Evolutionary conservation across 2,888 invertebrate species (phyloP).

Genomic region (Chydorus sphaericus): DNA sequence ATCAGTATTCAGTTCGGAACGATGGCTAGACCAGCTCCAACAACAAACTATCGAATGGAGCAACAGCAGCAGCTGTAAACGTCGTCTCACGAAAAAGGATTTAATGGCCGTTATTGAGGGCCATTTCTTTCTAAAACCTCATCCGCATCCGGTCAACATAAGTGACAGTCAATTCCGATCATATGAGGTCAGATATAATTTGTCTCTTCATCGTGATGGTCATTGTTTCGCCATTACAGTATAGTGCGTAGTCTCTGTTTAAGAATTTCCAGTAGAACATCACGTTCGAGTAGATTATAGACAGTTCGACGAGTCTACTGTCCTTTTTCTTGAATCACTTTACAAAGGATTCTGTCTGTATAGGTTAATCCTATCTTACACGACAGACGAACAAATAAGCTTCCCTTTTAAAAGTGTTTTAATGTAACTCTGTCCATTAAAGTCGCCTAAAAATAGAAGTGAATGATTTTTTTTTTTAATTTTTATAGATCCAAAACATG

Average conservation of each 20-base stretch:
- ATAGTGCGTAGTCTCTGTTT: too few species aligned
- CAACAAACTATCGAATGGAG: not conserved
- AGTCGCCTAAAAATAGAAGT: too few species aligned
- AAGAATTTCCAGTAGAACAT: too few species aligned
- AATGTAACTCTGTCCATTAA: not conserved
- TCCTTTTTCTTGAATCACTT: too few species aligned
- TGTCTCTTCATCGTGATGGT: not conserved
- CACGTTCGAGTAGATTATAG: too few species aligned
- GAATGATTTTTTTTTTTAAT: not conserved
- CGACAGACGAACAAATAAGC: too few species aligned
- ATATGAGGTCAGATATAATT: not conserved
- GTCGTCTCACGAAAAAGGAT: not conserved
- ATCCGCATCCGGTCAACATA: not conserved
- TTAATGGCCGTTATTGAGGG: slow-evolving; percentile 3
- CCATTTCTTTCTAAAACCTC: not conserved
- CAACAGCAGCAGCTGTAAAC: not conserved
- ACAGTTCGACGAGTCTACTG: too few species aligned
- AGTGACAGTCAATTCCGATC: not conserved
- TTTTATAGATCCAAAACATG: not conserved
- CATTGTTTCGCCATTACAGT: not conserved
- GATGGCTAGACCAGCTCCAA: not conserved
- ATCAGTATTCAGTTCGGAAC: not conserved
- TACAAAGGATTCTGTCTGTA: too few species aligned
- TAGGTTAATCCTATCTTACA: too few species aligned
- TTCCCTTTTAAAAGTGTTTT: too few species aligned